These are phyloP conservation scores for Pseudomyrmex dendroicus DNA, from an alignment of 1,140 invertebrate genomes.

Conservation along the genomic window DNA sequence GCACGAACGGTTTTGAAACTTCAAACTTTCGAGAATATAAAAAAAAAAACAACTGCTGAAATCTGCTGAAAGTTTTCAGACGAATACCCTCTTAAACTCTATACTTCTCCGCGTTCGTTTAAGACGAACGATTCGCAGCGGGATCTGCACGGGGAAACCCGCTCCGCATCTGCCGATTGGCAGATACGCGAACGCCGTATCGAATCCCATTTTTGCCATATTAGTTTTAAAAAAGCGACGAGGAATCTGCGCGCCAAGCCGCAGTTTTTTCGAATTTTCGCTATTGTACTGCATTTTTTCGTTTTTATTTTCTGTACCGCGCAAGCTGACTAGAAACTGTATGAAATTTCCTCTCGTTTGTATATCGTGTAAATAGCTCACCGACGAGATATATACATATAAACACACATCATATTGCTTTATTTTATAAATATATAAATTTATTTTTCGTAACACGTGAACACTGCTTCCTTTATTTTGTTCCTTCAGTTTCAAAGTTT, in stretches of 20 bases:
- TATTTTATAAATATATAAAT: slow-evolving; percentile 71
- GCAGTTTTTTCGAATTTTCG: slow-evolving; percentile 25
- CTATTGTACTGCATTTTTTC: slow-evolving; percentile 55
- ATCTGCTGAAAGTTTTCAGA: no score
- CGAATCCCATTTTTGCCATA: slow-evolving; percentile 48
- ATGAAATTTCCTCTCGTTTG: slow-evolving; percentile 12
- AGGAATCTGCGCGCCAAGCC: slow-evolving; percentile 1
- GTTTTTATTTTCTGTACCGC: slow-evolving; percentile 39
- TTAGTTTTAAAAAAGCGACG: slow-evolving; percentile 44
- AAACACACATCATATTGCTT: slow-evolving; percentile 7
- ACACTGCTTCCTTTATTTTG: slow-evolving; percentile 50
- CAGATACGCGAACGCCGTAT: neutral
- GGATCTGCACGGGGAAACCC: neutral
- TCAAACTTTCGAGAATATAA: no score
- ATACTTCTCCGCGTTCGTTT: slow-evolving; percentile 26
- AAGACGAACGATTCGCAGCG: neutral
- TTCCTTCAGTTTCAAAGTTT: slow-evolving; percentile 36
- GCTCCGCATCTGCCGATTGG: neutral
- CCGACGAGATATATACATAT: neutral
- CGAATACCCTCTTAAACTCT: neutral
- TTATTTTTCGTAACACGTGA: slow-evolving; percentile 68
- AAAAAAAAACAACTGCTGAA: no score
- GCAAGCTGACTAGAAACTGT: slow-evolving; percentile 34
- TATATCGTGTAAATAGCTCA: slow-evolving; percentile 23
- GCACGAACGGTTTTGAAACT: no score